A percentile compares a stretch with the other conserved stretches of the same genome.
Evolutionary conservation across 2,113 vertebrate species (phyloP).

Genomic region (Neolamprologus ventralis): DNA sequence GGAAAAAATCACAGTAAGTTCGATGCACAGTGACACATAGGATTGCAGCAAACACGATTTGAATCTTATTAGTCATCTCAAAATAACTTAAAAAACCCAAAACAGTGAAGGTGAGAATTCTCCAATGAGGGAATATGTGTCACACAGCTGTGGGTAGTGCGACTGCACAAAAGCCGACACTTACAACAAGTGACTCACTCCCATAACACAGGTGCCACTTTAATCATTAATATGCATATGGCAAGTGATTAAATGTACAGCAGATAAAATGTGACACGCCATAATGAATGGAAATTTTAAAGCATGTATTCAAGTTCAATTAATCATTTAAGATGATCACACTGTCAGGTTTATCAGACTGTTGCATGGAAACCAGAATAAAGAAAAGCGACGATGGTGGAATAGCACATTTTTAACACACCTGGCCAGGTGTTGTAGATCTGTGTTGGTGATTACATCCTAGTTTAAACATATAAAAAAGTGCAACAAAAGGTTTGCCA

Average conservation of each 20-base stretch:
- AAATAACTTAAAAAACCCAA: neutral
- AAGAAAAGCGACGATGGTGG: conserved; percentile 56
- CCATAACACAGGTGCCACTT: conserved; percentile 79
- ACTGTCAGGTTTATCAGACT: conserved; percentile 72
- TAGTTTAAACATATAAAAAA: neutral
- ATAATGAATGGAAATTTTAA: conserved; percentile 86
- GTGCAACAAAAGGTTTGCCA: neutral
- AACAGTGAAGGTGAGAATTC: neutral
- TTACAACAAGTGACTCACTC: conserved; percentile 69
- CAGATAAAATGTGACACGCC: conserved; percentile 85
- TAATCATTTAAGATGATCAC: conserved; percentile 85
- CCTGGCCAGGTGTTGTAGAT: conserved; percentile 1
- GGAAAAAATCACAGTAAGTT: neutral
- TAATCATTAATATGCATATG: conserved; percentile 88
- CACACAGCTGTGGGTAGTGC: conserved; percentile 65
- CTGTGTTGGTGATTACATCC: neutral
- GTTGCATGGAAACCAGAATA: conserved; percentile 53
- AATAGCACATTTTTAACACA: neutral
- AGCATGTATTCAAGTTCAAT: conserved; percentile 81
- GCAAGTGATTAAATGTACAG: conserved; percentile 83
- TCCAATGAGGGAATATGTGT: neutral
- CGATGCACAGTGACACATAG: neutral
- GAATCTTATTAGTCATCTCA: neutral
- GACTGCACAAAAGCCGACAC: conserved; percentile 64
- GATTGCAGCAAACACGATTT: neutral